These are phyloP conservation scores for Hycleus phaleratus DNA, from an alignment of 1,140 invertebrate genomes.

Conservation along the genomic window DNA sequence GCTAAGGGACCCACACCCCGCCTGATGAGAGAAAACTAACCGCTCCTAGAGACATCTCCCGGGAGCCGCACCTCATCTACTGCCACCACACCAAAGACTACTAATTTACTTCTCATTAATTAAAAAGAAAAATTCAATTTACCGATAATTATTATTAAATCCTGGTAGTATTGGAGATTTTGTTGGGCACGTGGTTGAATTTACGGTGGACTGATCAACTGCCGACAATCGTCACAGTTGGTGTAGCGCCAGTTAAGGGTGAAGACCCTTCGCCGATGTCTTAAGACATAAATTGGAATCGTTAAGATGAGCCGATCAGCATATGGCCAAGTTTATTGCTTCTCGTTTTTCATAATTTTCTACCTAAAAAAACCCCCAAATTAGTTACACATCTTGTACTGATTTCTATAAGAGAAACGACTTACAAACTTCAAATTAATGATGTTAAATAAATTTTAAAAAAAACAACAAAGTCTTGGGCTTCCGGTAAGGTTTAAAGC, in stretches of 20 bases:
- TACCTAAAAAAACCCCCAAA: not conserved
- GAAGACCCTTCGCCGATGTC: too few relatives aligned
- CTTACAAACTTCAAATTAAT: not conserved
- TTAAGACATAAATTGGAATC: too few relatives aligned
- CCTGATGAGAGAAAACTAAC: constrained; percentile 22
- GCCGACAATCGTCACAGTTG: not conserved
- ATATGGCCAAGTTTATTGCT: too few relatives aligned
- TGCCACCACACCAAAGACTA: constrained; percentile 17
- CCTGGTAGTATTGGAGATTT: not conserved
- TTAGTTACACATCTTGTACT: too few relatives aligned
- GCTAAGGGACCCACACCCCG: constrained; percentile 37
- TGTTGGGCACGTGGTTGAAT: not conserved
- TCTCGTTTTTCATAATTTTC: not conserved
- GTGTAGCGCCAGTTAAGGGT: too few relatives aligned
- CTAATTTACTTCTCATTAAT: constrained; percentile 32
- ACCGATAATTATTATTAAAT: not conserved
- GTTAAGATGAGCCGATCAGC: too few relatives aligned
- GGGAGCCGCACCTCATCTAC: constrained; percentile 33
- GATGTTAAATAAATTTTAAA: not conserved
- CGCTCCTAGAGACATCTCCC: constrained; percentile 38
- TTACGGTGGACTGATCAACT: not conserved
- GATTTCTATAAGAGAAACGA: too few relatives aligned
- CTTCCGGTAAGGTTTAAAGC: constrained; percentile 6
- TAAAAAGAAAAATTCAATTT: constrained; percentile 9
- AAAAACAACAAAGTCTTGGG: not conserved